phyloP scores from a whole-genome alignment of 2,888 invertebrate species.

The Pristionchus exspectatus region DNA sequence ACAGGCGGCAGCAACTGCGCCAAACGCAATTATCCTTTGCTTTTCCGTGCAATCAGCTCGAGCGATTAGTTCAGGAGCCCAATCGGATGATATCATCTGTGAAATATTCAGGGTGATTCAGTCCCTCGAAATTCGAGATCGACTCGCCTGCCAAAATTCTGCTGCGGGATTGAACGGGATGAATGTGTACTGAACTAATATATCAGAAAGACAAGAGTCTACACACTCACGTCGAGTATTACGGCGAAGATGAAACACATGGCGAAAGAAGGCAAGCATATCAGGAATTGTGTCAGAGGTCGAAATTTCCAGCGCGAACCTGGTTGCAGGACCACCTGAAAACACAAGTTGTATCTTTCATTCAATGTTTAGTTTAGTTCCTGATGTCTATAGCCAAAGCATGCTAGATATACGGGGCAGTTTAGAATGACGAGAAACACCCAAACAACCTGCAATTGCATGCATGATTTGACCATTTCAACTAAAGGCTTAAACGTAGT shows the following conservation, averaged over 20 bases:
- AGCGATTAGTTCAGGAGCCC: not conserved
- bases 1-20: not conserved
- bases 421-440: not conserved
- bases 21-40: not conserved
- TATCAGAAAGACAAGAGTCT: not conserved
- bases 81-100: not conserved
- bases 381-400: not conserved
- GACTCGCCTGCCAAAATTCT: not conserved
- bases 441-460: not conserved
- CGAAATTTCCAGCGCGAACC: not conserved
- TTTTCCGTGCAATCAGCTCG: not conserved
- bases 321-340: not conserved
- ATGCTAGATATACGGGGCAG: not conserved
- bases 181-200: not conserved
- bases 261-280: not conserved
- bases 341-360: not conserved
- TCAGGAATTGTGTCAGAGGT: not conserved
- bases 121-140: too few relatives aligned
- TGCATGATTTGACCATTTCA: not conserved
- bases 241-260: not conserved
- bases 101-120: not conserved
- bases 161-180: not conserved
- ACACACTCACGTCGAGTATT: not conserved
- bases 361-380: not conserved
- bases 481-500: not conserved